These are phyloP conservation scores for Trisateles emortualis DNA, from an alignment of 2,888 invertebrate genomes.

Conservation along the genomic window DNA sequence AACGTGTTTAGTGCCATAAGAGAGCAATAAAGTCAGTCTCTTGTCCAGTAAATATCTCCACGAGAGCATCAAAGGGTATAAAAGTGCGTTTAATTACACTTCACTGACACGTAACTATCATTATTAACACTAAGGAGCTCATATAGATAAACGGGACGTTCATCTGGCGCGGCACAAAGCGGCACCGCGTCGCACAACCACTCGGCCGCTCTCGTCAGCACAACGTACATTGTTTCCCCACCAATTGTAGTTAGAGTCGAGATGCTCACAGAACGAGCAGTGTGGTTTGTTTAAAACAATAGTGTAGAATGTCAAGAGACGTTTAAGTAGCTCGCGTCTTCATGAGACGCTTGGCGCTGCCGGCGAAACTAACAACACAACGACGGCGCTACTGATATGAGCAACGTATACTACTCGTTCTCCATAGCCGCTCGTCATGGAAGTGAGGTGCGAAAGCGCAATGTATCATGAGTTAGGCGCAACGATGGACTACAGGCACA, in stretches of 20 bases:
- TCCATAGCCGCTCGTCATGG: slow-evolving; percentile 10
- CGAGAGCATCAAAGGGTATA: slow-evolving; percentile 34
- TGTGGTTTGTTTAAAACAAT: slow-evolving; percentile 69
- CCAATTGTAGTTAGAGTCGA: slow-evolving; percentile 41
- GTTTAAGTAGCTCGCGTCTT: slow-evolving; percentile 58
- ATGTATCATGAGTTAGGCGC: slow-evolving; percentile 42
- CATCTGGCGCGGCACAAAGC: slow-evolving; percentile 39
- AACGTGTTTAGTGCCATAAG: slow-evolving; percentile 34
- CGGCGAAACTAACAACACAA: slow-evolving; percentile 26
- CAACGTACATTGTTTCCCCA: slow-evolving; percentile 60
- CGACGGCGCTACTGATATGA: slow-evolving; percentile 30
- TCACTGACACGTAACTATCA: slow-evolving; percentile 57
- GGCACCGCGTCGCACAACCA: slow-evolving; percentile 22
- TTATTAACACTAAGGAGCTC: slow-evolving; percentile 64
- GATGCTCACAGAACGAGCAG: slow-evolving; percentile 58
- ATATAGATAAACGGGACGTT: slow-evolving; percentile 57
- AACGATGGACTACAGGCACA: slow-evolving; percentile 27
- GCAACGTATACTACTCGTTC: slow-evolving; percentile 37
- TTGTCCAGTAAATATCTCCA: slow-evolving; percentile 33
- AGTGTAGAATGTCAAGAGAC: slow-evolving; percentile 44
- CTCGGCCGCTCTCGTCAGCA: slow-evolving; percentile 34
- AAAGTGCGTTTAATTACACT: slow-evolving; percentile 58
- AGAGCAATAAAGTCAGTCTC: slow-evolving; percentile 36
- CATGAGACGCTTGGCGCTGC: slow-evolving; percentile 45
- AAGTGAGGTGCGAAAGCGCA: slow-evolving; percentile 35